Percentiles rank a stretch among this genome's conserved stretches.
phyloP scores from a whole-genome alignment of 1,140 invertebrate species.

The Lordiphosa stackelbergi region DNA sequence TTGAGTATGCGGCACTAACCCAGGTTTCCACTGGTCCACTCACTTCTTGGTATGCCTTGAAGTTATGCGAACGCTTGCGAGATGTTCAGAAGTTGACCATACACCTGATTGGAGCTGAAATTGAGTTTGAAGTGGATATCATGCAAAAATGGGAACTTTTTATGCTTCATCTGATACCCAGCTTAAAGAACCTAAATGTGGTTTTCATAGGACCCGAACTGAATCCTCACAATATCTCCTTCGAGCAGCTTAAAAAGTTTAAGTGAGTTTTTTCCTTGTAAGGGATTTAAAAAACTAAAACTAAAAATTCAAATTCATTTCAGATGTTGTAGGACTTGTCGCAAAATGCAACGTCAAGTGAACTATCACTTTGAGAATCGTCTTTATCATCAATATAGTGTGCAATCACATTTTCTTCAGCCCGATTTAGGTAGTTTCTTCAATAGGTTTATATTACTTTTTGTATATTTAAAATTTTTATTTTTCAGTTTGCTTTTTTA shows the following conservation, averaged over 20 bases:
- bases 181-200: conserved; percentile 79
- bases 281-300: not conserved
- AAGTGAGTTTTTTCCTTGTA: conserved; percentile 29
- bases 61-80: conserved; percentile 75
- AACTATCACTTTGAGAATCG: conserved; percentile 75
- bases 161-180: conserved; percentile 82
- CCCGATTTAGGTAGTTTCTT: conserved; percentile 80
- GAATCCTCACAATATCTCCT: conserved; percentile 78
- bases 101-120: conserved; percentile 80
- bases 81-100: conserved; percentile 43
- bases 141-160: conserved; percentile 85
- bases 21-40: conserved; percentile 82
- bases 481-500: conserved; percentile 83
- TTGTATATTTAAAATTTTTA: not conserved
- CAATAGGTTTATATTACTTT: not conserved
- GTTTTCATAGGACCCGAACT: conserved; percentile 83
- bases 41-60: conserved; percentile 81
- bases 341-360: conserved; percentile 46
- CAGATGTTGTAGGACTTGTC: conserved; percentile 61
- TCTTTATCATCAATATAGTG: conserved; percentile 81
- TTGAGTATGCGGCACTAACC: conserved; percentile 81
- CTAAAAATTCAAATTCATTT: not conserved
- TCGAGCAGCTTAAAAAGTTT: conserved; percentile 75
- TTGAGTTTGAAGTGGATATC: conserved; percentile 84
- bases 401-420: conserved; percentile 73